These are phyloP conservation scores for Trematomus bernacchii DNA, from an alignment of 2,797 vertebrate species.

Conservation along the genomic window DNA sequence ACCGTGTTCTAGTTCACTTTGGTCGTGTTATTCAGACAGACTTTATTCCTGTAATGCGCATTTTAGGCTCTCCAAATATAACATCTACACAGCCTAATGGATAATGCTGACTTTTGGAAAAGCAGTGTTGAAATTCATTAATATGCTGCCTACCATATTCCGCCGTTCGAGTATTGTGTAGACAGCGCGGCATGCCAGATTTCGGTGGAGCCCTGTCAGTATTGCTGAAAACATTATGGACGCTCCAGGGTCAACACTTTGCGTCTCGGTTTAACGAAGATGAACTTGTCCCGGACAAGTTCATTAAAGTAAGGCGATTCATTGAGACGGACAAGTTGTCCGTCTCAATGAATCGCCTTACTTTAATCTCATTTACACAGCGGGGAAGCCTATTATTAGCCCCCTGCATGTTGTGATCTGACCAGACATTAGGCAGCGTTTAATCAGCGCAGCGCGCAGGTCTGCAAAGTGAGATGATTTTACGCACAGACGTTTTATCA, in stretches of 20 bases:
- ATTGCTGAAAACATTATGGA: conserved; percentile 76
- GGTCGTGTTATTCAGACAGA: background rate
- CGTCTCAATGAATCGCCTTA: conserved; percentile 77
- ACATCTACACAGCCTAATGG: background rate
- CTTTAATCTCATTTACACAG: conserved; percentile 78
- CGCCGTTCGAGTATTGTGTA: conserved; percentile 58
- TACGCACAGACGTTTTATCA: background rate
- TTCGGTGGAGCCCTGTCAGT: conserved; percentile 61
- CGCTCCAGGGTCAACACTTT: conserved; percentile 67
- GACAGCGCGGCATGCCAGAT: conserved; percentile 63
- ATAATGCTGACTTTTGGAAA: background rate
- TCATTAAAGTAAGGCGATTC: too few species aligned
- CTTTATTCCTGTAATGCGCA: background rate
- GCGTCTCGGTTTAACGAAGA: conserved; percentile 79
- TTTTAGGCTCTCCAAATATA: background rate
- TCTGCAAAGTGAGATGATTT: background rate
- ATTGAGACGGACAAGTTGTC: too few species aligned
- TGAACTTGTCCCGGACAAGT: too few species aligned
- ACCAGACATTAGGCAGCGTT: conserved; percentile 60
- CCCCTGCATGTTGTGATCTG: conserved; percentile 55
- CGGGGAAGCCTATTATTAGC: conserved; percentile 81
- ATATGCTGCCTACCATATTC: conserved; percentile 75
- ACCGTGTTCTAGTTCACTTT: background rate
- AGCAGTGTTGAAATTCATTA: background rate
- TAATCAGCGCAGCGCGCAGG: conserved; percentile 58